Evolutionary conservation across 2,113 vertebrate species (phyloP).

Genomic region (Coreoperca whiteheadi): DNA sequence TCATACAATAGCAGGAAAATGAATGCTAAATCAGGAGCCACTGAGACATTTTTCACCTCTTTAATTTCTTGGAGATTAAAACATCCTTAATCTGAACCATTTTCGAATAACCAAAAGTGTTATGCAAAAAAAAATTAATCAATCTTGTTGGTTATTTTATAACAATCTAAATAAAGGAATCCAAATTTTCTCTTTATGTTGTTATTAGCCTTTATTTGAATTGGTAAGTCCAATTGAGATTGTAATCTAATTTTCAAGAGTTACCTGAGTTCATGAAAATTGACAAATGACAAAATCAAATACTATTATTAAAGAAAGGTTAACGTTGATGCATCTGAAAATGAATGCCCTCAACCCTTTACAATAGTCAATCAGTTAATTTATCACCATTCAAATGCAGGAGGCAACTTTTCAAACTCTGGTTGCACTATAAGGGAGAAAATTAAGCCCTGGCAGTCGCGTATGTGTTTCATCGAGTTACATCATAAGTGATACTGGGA

Average conservation of each 20-base stretch:
- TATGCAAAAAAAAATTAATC: background rate
- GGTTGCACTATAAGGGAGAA: background rate
- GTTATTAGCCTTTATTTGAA: too few relatives aligned
- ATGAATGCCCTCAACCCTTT: too few relatives aligned
- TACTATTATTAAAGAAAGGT: too few relatives aligned
- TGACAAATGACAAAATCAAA: too few relatives aligned
- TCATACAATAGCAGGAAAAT: background rate
- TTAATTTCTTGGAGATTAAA: background rate
- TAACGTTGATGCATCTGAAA: too few relatives aligned
- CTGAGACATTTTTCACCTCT: background rate
- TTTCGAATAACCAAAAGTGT: background rate
- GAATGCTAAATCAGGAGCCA: background rate
- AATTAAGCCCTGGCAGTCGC: background rate
- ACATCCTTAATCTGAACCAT: background rate
- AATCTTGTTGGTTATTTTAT: background rate
- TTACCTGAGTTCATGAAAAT: too few relatives aligned
- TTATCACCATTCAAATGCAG: background rate
- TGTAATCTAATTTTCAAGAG: too few relatives aligned
- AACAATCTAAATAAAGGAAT: background rate
- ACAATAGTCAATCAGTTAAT: too few relatives aligned
- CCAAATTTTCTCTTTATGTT: too few relatives aligned
- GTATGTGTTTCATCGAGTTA: slow-evolving; percentile 11
- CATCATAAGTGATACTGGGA: slow-evolving; percentile 3
- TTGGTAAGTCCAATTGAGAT: too few relatives aligned
- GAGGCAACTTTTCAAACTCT: background rate